Percentiles rank a stretch among this genome's conserved stretches.
Conservation (phyloP, 2,888 invertebrate species). For the Platycnemis pennipes region DNA sequence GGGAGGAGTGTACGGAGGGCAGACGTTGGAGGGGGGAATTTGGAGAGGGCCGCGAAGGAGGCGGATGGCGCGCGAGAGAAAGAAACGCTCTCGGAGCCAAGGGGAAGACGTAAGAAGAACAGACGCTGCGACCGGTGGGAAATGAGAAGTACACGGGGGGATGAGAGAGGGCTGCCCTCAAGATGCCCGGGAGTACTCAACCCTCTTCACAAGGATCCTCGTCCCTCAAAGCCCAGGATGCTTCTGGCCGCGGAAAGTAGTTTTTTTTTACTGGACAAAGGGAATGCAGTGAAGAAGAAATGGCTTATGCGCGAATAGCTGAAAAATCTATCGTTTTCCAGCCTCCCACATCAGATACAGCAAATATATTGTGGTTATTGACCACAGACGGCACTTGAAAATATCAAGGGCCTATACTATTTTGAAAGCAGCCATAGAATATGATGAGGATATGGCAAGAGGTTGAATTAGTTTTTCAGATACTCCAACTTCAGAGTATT, state of each 20-base stretch:
- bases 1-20: background rate
- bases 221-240: background rate
- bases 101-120: background rate
- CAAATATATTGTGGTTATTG: too few species aligned
- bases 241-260: background rate
- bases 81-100: background rate
- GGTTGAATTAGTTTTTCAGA: too few species aligned
- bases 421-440: too few species aligned
- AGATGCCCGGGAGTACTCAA: background rate
- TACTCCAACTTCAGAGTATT: too few species aligned
- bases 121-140: background rate
- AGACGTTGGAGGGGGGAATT: too few species aligned
- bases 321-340: background rate
- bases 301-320: background rate
- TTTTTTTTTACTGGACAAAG: background rate
- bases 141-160: background rate
- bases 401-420: too few species aligned
- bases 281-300: background rate
- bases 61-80: background rate
- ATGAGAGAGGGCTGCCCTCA: background rate
- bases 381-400: too few species aligned
- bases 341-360: too few species aligned
- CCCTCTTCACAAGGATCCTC: background rate
- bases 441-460: too few species aligned
- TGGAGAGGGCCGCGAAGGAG: background rate